Evolutionary conservation across 1,140 invertebrate species (phyloP).

Genomic region (Mamestra configurata): DNA sequence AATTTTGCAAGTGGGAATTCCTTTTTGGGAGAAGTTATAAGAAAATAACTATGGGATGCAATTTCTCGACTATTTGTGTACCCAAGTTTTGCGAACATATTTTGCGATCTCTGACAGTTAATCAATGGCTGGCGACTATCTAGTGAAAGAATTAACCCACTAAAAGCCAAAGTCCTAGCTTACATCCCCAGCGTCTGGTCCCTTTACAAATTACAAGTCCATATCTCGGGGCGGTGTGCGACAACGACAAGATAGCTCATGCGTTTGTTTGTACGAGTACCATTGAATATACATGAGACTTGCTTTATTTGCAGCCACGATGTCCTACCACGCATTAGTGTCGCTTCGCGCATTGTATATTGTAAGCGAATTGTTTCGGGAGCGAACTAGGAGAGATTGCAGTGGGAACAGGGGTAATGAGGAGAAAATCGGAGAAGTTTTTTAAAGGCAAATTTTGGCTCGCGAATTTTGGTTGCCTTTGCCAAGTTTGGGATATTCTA

Average conservation of each 20-base stretch:
- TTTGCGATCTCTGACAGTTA: too few species aligned
- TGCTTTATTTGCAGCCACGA: constrained; percentile 59
- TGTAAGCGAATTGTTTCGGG: constrained; percentile 34
- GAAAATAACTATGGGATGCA: too few species aligned
- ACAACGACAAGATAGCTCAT: constrained; percentile 64
- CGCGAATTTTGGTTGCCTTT: neutral
- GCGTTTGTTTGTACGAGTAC: constrained; percentile 64
- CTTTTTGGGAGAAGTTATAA: too few species aligned
- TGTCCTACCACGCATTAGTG: constrained; percentile 70
- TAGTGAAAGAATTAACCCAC: neutral
- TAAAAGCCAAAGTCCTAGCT: neutral
- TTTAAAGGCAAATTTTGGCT: neutral
- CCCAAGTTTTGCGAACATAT: too few species aligned
- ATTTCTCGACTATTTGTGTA: too few species aligned
- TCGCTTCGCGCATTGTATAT: constrained; percentile 56
- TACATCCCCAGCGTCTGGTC: constrained; percentile 36
- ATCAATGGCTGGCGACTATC: too few species aligned
- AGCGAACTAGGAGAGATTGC: neutral
- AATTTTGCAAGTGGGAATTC: too few species aligned
- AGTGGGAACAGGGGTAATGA: neutral
- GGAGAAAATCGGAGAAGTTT: neutral
- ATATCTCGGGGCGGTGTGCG: constrained; percentile 66
- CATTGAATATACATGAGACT: constrained; percentile 78
- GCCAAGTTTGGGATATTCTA: neutral
- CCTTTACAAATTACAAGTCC: constrained; percentile 51